Evolutionary conservation across 1,140 invertebrate genomes (phyloP), one percentile per base, ranked within the genome.

Genomic region (Tetraneura akinire): DNA sequence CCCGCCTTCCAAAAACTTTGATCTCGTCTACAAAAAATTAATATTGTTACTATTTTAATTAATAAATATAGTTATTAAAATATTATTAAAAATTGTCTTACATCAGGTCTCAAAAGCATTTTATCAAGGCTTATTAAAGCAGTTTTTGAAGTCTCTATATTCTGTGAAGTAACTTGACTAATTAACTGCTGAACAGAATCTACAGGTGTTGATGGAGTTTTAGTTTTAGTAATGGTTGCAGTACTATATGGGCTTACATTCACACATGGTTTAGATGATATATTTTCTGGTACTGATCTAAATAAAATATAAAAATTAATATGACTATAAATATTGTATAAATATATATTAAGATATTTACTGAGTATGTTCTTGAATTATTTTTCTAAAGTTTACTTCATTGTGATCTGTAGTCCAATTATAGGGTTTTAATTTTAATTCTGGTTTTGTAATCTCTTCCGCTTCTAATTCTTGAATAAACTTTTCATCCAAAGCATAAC

Each of bases 221-320:
- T 78, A n/a, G 74, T 78, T 78, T 78, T 78, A 5, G 74, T 78
- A 47, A 78, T 78, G 21, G 74, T 78, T 13, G 74, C 74, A 45
- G 74, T 78, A 62, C 74, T 78, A 14, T 78, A 78, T n/a, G 74
- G 74, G 13, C 74, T 78, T 6, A 78, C 74, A 47, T 78, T 78
- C 26, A 78, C 74, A 62, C 53, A 78, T 47, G 74, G 74, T 62
- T 78, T 78, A 18, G 74, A 60, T 26, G 55, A n/a, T 0, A 42
- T 23, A 78, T 78, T 60, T 45, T 62, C 55, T 26, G 55, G 49
- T 45, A 57, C 42, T 0, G 55, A 13, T 78, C 74, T 78, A 78
- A 45, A 60, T 11, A 26, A 1, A 23, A 73, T n/a, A n/a, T 73
- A 29, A 49, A 23, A 26, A 10, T 49, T 71, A 4, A 9, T 71